Evolutionary conservation across 2,888 invertebrate species (phyloP).

Genomic region (Drosophila multiciliata): DNA sequence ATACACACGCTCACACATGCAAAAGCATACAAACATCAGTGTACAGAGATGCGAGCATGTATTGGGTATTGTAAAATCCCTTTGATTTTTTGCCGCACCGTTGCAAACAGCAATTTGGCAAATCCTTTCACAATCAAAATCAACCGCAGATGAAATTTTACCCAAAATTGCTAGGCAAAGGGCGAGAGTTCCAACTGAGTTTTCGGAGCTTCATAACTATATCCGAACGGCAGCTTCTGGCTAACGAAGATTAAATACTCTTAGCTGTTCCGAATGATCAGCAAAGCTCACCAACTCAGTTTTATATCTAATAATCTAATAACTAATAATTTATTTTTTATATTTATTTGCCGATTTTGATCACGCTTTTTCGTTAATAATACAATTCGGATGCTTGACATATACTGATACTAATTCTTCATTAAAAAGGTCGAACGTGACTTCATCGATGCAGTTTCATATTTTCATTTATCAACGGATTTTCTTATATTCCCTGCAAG

Average conservation of each 20-base stretch:
- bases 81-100: slow-evolving; percentile 81
- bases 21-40: slow-evolving; percentile 1
- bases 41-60: slow-evolving; percentile 47
- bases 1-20: slow-evolving; percentile 9
- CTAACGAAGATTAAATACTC: slow-evolving; percentile 35
- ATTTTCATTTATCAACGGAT: background rate
- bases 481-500: slow-evolving; percentile 1
- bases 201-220: slow-evolving; percentile 41
- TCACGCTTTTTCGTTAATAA: background rate
- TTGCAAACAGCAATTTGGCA: slow-evolving; percentile 83
- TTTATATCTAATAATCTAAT: background rate
- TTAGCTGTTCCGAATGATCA: background rate
- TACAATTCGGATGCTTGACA: background rate
- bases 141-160: slow-evolving; percentile 83
- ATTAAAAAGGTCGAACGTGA: background rate
- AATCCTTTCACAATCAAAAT: slow-evolving; percentile 84
- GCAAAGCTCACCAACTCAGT: background rate
- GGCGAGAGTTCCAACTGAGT: slow-evolving; percentile 41
- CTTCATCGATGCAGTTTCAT: slow-evolving; percentile 1
- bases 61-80: slow-evolving; percentile 79
- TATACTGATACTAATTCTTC: background rate
- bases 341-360: background rate
- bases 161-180: slow-evolving; percentile 66
- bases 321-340: background rate
- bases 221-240: slow-evolving; percentile 8